A percentile compares a stretch with the other conserved stretches of the same genome.
phyloP scores from a whole-genome alignment of 35 echinoderm and acorn worm species.

The Patiria miniata region DNA sequence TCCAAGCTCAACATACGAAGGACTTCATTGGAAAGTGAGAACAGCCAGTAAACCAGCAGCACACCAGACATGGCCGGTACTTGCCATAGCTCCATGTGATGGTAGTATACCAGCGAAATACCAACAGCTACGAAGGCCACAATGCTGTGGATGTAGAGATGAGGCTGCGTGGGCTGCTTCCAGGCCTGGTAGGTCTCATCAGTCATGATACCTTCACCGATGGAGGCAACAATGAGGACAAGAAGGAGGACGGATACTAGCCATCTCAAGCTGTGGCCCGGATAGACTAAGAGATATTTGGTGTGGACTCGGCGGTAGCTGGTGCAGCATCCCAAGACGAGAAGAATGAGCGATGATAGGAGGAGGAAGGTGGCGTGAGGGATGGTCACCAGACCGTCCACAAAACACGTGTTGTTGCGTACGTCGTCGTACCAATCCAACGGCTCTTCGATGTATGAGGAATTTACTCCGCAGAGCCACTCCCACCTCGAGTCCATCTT shows the following conservation, averaged over 20 bases:
- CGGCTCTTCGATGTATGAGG: background rate
- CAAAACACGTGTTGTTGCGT: conserved; percentile 53
- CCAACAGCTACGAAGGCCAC: conserved; percentile 40
- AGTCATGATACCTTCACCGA: conserved; percentile 66
- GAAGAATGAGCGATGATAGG: conserved; percentile 36
- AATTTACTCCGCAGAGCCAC: conserved; percentile 37
- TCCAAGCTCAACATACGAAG: conserved; percentile 35
- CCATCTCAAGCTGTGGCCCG: conserved; percentile 63
- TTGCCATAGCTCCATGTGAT: conserved; percentile 66
- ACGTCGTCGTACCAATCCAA: conserved; percentile 16
- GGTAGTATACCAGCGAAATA: conserved; percentile 40
- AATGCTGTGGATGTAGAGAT: conserved; percentile 50
- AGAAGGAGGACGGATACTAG: conserved; percentile 36
- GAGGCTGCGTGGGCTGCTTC: conserved; percentile 34
- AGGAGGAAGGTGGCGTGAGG: conserved; percentile 48
- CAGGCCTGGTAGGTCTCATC: conserved; percentile 40
- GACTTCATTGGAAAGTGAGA: conserved; percentile 28
- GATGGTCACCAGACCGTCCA: conserved; percentile 36
- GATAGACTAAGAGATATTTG: conserved; percentile 52
- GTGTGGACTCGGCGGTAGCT: conserved; percentile 1
- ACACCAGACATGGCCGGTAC: conserved; percentile 46
- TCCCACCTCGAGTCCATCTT: conserved; percentile 1
- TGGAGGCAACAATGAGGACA: conserved; percentile 46
- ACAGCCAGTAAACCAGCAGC: conserved; percentile 50
- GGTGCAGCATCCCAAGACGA: conserved; percentile 51